Evolutionary conservation across 2,888 invertebrate species (phyloP).

Genomic region (Hemistola chrysoprasaria): DNA sequence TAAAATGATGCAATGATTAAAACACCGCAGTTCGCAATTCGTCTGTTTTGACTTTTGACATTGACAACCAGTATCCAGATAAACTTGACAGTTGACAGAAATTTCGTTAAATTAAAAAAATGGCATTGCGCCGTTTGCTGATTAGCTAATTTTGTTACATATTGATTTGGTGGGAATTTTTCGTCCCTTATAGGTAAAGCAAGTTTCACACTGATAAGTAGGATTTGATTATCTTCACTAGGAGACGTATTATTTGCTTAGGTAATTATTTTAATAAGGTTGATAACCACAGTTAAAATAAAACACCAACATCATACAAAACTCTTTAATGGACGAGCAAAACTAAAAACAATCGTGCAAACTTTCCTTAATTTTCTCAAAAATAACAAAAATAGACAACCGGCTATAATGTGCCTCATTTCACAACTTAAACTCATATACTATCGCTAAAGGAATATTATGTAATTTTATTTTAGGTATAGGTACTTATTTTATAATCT

Average conservation of each 20-base stretch:
- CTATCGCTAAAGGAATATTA: constrained; percentile 36
- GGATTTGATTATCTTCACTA: too few relatives aligned
- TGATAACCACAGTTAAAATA: constrained; percentile 26
- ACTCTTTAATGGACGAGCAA: constrained; percentile 66
- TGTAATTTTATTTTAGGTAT: too few relatives aligned
- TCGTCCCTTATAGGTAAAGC: too few relatives aligned
- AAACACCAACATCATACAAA: constrained; percentile 28
- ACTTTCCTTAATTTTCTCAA: constrained; percentile 44
- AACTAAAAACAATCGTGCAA: constrained; percentile 67
- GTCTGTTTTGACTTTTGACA: neutral
- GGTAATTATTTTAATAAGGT: too few relatives aligned
- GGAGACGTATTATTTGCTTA: too few relatives aligned
- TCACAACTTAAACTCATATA: constrained; percentile 1
- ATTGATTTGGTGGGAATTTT: constrained; percentile 1
- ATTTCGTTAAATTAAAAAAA: constrained; percentile 3
- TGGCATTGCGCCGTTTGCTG: too few relatives aligned
- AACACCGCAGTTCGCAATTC: constrained; percentile 2
- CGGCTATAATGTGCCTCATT: constrained; percentile 22
- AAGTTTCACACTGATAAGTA: too few relatives aligned
- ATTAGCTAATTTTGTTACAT: too few relatives aligned
- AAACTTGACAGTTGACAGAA: neutral
- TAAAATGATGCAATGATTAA: constrained; percentile 22
- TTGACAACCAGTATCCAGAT: neutral
- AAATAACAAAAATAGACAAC: constrained; percentile 45
- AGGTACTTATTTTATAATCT: constrained; percentile 60